These are phyloP conservation scores for Passer domesticus DNA, from an alignment of 2,113 vertebrate species.

Conservation along the genomic window DNA sequence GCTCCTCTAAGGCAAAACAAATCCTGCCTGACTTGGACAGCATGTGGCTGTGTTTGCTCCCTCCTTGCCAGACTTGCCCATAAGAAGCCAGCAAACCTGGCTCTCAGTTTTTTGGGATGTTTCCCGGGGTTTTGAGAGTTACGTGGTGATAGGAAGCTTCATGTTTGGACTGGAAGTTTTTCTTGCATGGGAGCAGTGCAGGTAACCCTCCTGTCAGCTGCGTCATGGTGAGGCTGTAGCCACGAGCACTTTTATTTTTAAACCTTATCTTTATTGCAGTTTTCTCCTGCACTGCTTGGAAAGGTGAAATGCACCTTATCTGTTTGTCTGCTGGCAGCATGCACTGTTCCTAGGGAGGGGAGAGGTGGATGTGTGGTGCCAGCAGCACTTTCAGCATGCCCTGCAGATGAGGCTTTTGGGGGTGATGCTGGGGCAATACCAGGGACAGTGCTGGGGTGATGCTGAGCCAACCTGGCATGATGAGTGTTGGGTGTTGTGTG, in stretches of 20 bases:
- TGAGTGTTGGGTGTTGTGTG: not conserved
- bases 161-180: not conserved
- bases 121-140: not conserved
- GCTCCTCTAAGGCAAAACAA: not conserved
- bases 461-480: not conserved
- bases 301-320: slow-evolving; percentile 8
- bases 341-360: not conserved
- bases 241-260: not conserved
- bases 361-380: not conserved
- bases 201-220: not conserved
- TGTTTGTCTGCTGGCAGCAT: not conserved
- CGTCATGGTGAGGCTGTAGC: not conserved
- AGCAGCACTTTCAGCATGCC: not conserved
- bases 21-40: not conserved
- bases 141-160: not conserved
- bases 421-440: not conserved
- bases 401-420: fast-evolving
- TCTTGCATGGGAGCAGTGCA: not conserved
- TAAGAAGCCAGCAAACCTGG: not conserved
- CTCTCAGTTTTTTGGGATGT: not conserved
- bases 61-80: not conserved
- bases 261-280: slow-evolving; percentile 61
- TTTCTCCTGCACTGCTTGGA: slow-evolving; percentile 15
- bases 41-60: not conserved
- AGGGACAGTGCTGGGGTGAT: not conserved